A percentile compares a stretch with the other conserved stretches of the same genome.
Evolutionary conservation across 30 jellyfish, hydroid and myxozoan species (phyloP).

Genomic region (Mastigias papua): DNA sequence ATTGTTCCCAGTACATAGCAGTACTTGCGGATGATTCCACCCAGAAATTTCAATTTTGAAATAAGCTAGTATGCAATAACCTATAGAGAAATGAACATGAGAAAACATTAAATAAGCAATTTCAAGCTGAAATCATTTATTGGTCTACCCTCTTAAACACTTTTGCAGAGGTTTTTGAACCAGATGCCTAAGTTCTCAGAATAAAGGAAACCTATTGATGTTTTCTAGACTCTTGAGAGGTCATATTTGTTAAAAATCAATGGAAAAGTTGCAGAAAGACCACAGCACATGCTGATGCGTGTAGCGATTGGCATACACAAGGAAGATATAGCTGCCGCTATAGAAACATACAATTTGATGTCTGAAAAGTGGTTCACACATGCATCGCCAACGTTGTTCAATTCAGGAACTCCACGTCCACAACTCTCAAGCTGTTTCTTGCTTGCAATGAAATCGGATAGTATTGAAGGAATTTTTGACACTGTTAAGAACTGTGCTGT

Average conservation of each 20-base stretch:
- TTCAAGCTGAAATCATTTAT: no score
- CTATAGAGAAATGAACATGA: no score
- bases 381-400: constrained; percentile 99
- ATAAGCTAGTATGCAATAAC: no score
- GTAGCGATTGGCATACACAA: constrained; percentile 98
- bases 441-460: constrained; percentile 97
- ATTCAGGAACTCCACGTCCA: constrained; percentile 99
- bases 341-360: constrained; percentile 95
- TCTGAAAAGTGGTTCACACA: constrained; percentile 98
- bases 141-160: no score
- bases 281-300: constrained; percentile 99
- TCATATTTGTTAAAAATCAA: constrained; percentile 93
- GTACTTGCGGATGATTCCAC: no score
- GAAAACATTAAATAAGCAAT: no score
- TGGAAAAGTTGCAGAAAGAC: constrained; percentile 98
- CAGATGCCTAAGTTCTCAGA: no score
- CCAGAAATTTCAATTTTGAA: no score
- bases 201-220: no score
- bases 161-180: no score
- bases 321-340: constrained; percentile 96
- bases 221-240: constrained; percentile 90
- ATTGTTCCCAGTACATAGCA: no score
- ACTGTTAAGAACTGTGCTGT: constrained; percentile 98
- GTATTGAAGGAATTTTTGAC: constrained; percentile 99
- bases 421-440: constrained; percentile 98